A percentile compares a stretch with the other conserved stretches of the same genome.
phyloP scores from a whole-genome alignment of 2,113 vertebrate species.

The Nothoprocta perdicaria region DNA sequence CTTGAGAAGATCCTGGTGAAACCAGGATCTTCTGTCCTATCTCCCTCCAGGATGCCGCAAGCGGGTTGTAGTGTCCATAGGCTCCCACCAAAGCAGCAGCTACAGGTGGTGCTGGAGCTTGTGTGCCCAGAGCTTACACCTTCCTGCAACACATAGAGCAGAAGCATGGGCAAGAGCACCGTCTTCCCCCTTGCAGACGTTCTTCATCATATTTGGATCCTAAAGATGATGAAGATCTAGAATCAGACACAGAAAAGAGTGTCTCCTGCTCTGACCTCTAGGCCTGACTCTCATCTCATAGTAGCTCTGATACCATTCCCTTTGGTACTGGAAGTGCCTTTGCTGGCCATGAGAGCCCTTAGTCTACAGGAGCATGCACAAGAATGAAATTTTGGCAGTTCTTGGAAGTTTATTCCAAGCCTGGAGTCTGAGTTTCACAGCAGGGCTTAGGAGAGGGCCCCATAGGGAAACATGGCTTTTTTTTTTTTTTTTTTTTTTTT shows the following conservation, averaged over 20 bases:
- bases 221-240: background rate
- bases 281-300: accelerated
- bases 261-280: background rate
- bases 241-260: background rate
- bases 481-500: too few relatives aligned
- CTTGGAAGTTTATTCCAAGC: background rate
- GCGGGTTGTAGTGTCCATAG: background rate
- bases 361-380: background rate
- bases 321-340: background rate
- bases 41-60: background rate
- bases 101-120: background rate
- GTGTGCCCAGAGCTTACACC: background rate
- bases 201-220: accelerated
- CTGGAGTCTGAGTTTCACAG: background rate
- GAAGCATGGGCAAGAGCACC: background rate
- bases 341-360: background rate
- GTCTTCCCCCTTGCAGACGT: background rate
- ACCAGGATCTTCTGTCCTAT: background rate
- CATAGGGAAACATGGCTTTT: background rate
- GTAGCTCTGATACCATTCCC: background rate
- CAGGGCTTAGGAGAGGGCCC: background rate
- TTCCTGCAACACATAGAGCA: background rate
- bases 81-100: background rate
- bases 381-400: background rate
- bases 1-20: background rate